These are phyloP conservation scores for Nomada ruficornis DNA, from an alignment of 2,888 invertebrate genomes.

Conservation along the genomic window DNA sequence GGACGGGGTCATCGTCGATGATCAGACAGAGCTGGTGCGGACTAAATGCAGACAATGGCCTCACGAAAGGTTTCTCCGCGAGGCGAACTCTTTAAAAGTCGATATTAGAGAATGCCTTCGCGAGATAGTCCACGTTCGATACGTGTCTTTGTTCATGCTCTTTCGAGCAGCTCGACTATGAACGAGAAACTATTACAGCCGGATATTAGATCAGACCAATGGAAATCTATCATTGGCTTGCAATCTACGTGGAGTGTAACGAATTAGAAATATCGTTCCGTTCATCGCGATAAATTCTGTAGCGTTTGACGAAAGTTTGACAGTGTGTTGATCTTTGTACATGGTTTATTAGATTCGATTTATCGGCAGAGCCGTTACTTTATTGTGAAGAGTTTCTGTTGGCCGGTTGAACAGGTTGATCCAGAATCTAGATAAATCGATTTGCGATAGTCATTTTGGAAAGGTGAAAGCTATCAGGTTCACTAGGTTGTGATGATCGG, in stretches of 20 bases:
- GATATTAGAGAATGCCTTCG: slow-evolving; percentile 46
- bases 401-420: neutral
- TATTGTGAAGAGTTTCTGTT: neutral
- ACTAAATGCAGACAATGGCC: slow-evolving; percentile 52
- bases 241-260: slow-evolving; percentile 11
- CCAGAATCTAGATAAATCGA: neutral
- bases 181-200: slow-evolving; percentile 39
- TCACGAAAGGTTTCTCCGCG: slow-evolving; percentile 51
- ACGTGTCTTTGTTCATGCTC: slow-evolving; percentile 55
- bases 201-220: slow-evolving; percentile 22
- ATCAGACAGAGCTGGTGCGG: slow-evolving; percentile 34
- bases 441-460: neutral
- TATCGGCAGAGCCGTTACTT: neutral
- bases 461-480: neutral
- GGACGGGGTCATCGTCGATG: slow-evolving; percentile 47
- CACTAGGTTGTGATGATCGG: neutral
- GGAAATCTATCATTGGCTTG: slow-evolving; percentile 27
- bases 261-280: slow-evolving; percentile 14
- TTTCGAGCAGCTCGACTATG: slow-evolving; percentile 27
- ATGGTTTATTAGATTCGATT: neutral
- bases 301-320: neutral
- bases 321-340: neutral
- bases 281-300: neutral
- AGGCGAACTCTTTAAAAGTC: slow-evolving; percentile 43
- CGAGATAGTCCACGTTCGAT: slow-evolving; percentile 39